Evolutionary conservation across 2,113 vertebrate species (phyloP), one percentile per base, ranked within the genome.

Genomic region (Halichoeres trimaculatus): DNA sequence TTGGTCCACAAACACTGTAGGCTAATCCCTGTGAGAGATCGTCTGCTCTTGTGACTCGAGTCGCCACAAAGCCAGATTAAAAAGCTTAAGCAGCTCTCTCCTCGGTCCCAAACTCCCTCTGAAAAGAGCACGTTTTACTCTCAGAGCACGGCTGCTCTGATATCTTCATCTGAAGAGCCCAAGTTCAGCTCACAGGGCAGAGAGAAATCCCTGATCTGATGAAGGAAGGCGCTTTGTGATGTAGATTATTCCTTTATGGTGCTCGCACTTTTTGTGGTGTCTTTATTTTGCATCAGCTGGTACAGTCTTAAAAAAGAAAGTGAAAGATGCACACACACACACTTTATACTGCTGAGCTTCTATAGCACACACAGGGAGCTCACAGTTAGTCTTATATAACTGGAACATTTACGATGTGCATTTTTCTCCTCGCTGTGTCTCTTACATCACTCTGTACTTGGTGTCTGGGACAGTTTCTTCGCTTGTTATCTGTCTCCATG

Each of bases 11-110:
- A 20, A 51, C 45, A 36, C 4, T 59, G 61, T 4, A 17, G 60
- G 47, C 24, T 78, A 60, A 78, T 66, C 54, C 55, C 40, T 47
- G 54, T 47, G 68, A 57, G 48, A 38, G 50, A 17, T 58, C 26
- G 23, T 24, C 35, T 38, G 30, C 19, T 59, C 17, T 20, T 62
- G 65, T 48, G 51, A 56, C 20, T 19, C n/a, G 38, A 52, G 36
- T 76, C 43, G 19, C 17, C 73, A 56, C 41, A 60, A 57, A 63
- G 26, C 56, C 4, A 2, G 10, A 63, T 79, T 47, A 66, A 48
- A 52, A 17, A 54, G 23, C 35, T 66, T 67, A 73, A 73, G 35
- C 48, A 23, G 47, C 8, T 59, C 23, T 35, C 34, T 13, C 14
- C 13, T 10, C 12, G 17, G 22, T 40, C 43, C 57, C 7, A 34